Evolutionary conservation across 2,797 vertebrate species (phyloP).

Genomic region (Labroides dimidiatus): DNA sequence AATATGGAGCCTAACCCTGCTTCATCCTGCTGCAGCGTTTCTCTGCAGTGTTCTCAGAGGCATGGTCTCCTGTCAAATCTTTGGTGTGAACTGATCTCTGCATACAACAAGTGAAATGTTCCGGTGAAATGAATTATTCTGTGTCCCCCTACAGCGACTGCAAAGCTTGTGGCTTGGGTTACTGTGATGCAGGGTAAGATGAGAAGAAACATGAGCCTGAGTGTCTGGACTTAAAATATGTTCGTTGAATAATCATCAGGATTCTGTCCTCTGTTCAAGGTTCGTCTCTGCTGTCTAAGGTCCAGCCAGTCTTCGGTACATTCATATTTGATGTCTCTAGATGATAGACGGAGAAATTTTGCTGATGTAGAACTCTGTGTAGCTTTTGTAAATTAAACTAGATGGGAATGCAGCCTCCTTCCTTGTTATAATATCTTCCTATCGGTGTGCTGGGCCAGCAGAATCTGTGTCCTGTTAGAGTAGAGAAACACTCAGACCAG

Average conservation of each 20-base stretch:
- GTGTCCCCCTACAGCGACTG: conserved; percentile 68
- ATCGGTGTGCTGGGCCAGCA: conserved; percentile 40
- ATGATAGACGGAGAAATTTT: conserved; percentile 18
- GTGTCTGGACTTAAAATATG: neutral
- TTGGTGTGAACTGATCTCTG: neutral
- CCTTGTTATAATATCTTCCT: conserved; percentile 14
- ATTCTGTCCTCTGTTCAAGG: conserved; percentile 57
- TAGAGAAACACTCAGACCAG: conserved; percentile 8
- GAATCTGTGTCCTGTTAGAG: conserved; percentile 29
- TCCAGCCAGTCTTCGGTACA: conserved; percentile 69
- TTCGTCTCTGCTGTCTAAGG: conserved; percentile 56
- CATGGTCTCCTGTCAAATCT: neutral
- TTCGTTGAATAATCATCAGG: neutral
- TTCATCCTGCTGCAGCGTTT: no score
- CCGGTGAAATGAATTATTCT: conserved; percentile 32
- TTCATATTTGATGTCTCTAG: conserved; percentile 46
- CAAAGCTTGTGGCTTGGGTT: conserved; percentile 73
- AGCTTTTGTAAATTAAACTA: conserved; percentile 33
- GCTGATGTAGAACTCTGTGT: conserved; percentile 27
- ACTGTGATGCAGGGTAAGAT: conserved; percentile 76
- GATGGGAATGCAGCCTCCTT: conserved; percentile 32
- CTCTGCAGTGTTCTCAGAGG: no score
- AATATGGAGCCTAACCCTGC: no score
- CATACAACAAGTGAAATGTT: conserved; percentile 20
- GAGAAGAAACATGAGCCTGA: neutral